Evolutionary conservation across 2,888 invertebrate species (phyloP).

Genomic region (Oscheius sp.): DNA sequence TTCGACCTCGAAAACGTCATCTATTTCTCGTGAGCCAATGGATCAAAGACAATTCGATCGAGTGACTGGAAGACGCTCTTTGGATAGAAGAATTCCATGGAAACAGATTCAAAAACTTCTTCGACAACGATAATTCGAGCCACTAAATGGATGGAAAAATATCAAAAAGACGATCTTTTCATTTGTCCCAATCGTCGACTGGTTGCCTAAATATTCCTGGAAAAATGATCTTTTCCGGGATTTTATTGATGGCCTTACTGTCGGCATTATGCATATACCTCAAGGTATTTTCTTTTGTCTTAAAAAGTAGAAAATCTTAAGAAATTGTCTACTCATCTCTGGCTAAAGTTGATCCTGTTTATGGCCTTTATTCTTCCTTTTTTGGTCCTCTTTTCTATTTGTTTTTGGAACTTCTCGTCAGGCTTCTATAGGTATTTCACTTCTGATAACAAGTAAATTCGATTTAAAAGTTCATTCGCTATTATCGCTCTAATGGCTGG

Average conservation of each 20-base stretch:
- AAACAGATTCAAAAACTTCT: not conserved
- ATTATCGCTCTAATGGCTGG: conserved; percentile 84
- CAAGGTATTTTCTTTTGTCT: conserved; percentile 80
- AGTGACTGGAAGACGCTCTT: not conserved
- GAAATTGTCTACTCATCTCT: conserved; percentile 75
- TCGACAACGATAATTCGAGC: not conserved
- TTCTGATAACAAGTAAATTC: no score
- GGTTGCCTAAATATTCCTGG: conserved; percentile 70
- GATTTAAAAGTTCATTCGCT: conserved; percentile 75
- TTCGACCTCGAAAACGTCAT: no score
- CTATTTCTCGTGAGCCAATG: no score
- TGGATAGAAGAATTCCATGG: not conserved
- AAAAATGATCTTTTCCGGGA: conserved; percentile 78
- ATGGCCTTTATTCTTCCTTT: conserved; percentile 84
- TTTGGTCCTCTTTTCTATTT: conserved; percentile 87
- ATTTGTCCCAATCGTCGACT: conserved; percentile 68
- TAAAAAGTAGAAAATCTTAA: conserved; percentile 28
- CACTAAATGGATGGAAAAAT: not conserved
- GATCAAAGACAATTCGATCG: not conserved
- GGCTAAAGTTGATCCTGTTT: conserved; percentile 72
- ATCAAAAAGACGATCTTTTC: conserved; percentile 18
- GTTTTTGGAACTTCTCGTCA: conserved; percentile 88
- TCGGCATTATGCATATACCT: conserved; percentile 88
- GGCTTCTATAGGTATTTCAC: conserved; percentile 61
- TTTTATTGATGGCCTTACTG: conserved; percentile 84